Conservation (phyloP, 2,888 invertebrate species). For the Trissoscelio sp. region DNA sequence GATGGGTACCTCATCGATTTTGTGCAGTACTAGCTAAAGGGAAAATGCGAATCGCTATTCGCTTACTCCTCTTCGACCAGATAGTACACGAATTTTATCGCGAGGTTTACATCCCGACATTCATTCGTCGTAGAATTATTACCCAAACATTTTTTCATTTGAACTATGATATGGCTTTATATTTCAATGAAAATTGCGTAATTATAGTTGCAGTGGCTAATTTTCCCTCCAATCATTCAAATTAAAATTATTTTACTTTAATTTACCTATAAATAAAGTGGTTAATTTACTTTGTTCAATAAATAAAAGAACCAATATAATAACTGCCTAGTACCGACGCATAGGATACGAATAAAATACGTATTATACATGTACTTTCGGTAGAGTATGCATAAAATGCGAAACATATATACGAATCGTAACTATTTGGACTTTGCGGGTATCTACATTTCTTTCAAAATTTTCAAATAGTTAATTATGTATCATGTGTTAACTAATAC, state of each 20-base stretch:
- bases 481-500: no score
- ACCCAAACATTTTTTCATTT: conserved; percentile 10
- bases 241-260: neutral
- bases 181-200: conserved; percentile 17
- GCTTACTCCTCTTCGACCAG: conserved; percentile 27
- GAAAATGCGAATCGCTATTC: conserved; percentile 57
- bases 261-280: neutral
- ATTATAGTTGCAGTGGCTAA: conserved; percentile 1
- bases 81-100: conserved; percentile 44
- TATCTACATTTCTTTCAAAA: no score
- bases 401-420: no score
- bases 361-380: no score
- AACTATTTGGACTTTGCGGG: no score
- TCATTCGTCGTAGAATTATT: conserved; percentile 34
- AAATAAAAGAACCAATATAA: neutral
- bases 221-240: conserved; percentile 1
- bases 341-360: no score
- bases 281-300: neutral
- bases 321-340: no score
- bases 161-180: neutral
- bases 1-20: conserved; percentile 75
- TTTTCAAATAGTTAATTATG: no score
- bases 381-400: no score
- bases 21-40: conserved; percentile 54
- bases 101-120: conserved; percentile 23